Evolutionary conservation across 2,113 vertebrate species (phyloP).

Genomic region (Callopanchax toddi): DNA sequence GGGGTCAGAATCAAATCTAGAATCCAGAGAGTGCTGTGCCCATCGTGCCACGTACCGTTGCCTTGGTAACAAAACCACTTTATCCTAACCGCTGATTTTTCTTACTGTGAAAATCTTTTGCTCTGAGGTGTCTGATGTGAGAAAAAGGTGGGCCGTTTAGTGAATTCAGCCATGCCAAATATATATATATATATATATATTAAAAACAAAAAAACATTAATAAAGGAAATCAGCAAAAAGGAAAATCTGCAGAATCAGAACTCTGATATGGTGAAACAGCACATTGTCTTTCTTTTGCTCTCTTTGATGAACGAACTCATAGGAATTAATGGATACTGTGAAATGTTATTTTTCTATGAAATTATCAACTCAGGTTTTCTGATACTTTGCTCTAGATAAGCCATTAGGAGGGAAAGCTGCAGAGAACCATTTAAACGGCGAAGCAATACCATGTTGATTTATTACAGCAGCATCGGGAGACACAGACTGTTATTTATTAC

Average conservation of each 20-base stretch:
- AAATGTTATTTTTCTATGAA: constrained; percentile 77
- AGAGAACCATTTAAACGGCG: constrained; percentile 20
- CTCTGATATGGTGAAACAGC: constrained; percentile 33
- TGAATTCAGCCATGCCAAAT: constrained; percentile 44
- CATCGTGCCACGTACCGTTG: constrained; percentile 73
- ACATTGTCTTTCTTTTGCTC: constrained; percentile 32
- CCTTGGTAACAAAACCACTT: constrained; percentile 76
- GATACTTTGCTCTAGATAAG: constrained; percentile 67
- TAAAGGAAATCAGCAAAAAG: constrained; percentile 27
- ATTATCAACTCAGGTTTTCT: constrained; percentile 74
- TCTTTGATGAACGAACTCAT: constrained; percentile 8
- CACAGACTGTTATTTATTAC: constrained; percentile 63
- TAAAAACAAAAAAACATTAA: constrained; percentile 37
- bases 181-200: background rate
- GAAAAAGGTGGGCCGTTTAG: constrained; percentile 37
- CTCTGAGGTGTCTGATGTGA: constrained; percentile 48
- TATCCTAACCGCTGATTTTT: constrained; percentile 66
- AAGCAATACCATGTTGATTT: constrained; percentile 34
- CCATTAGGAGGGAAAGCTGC: constrained; percentile 53
- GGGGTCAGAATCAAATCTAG: constrained; percentile 56
- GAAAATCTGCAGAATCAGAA: constrained; percentile 35
- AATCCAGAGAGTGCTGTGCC: constrained; percentile 65
- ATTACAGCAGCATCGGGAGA: constrained; percentile 45
- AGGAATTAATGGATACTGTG: constrained; percentile 57
- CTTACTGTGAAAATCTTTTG: constrained; percentile 66